These are phyloP conservation scores for Mastomys natalensis DNA, from an alignment of 2,113 vertebrate species.

Conservation along the genomic window DNA sequence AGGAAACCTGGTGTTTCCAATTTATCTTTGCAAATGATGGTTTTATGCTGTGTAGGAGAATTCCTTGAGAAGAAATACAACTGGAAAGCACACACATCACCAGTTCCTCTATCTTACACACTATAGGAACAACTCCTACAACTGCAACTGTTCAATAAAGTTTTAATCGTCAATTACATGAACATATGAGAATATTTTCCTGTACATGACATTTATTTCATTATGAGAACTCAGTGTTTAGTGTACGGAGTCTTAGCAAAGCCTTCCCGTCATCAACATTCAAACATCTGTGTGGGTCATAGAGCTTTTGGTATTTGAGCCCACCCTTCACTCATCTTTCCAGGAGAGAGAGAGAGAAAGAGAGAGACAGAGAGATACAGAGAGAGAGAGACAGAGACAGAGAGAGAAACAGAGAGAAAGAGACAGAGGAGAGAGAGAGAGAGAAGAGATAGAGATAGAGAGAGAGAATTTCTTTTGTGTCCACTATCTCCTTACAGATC, in stretches of 20 bases:
- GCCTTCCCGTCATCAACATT: neutral
- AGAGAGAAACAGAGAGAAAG: too few relatives aligned
- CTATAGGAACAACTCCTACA: constrained; percentile 28
- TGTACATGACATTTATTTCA: constrained; percentile 79
- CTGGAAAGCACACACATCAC: constrained; percentile 90
- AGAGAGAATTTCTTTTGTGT: neutral
- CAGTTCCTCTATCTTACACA: rapidly evolving
- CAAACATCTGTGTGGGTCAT: neutral
- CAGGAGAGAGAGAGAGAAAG: too few relatives aligned
- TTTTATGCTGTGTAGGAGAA: constrained; percentile 20
- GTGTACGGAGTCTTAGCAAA: constrained; percentile 60
- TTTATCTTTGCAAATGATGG: constrained; percentile 94
- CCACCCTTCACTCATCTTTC: neutral
- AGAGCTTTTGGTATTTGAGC: neutral
- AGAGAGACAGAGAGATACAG: too few relatives aligned
- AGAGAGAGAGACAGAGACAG: too few relatives aligned
- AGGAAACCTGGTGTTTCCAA: constrained; percentile 91
- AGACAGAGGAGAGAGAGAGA: neutral
- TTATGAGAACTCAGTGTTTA: constrained; percentile 82
- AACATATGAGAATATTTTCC: constrained; percentile 20
- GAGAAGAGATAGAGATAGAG: too few relatives aligned
- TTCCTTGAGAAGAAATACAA: constrained; percentile 87
- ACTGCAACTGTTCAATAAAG: constrained; percentile 1
- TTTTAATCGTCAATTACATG: constrained; percentile 59
- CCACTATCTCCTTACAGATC: neutral